Percentiles rank a stretch among this genome's conserved stretches.
These are phyloP conservation scores for Enteromius argenteus DNA, from an alignment of 2,797 vertebrate genomes.

Conservation along the genomic window DNA sequence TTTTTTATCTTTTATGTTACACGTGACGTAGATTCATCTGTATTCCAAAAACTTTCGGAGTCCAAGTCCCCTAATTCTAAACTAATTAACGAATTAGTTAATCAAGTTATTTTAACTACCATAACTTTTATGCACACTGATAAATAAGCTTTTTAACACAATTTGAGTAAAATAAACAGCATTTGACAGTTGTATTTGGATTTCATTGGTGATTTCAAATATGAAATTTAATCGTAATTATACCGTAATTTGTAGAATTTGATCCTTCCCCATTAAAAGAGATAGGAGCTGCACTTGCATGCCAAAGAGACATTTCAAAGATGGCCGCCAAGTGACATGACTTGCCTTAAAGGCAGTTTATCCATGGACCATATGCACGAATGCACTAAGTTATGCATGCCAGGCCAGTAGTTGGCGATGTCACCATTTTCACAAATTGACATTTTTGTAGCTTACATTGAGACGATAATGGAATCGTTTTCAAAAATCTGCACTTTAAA, in stretches of 20 bases:
- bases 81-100: neutral
- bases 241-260: neutral
- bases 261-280: neutral
- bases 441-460: neutral
- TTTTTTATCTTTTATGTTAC: neutral
- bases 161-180: no score
- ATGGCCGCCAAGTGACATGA: neutral
- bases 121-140: neutral
- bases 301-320: neutral
- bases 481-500: neutral
- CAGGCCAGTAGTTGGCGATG: neutral
- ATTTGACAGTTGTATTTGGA: no score
- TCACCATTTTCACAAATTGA: neutral
- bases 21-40: neutral
- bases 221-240: no score
- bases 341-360: no score
- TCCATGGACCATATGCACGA: no score
- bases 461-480: neutral
- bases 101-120: neutral
- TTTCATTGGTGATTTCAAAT: no score
- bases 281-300: no score
- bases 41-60: neutral
- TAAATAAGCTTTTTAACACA: no score
- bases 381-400: neutral
- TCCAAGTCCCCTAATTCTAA: neutral